Conservation (phyloP, 2,888 invertebrate species). For the Matsumyia berberina region DNA sequence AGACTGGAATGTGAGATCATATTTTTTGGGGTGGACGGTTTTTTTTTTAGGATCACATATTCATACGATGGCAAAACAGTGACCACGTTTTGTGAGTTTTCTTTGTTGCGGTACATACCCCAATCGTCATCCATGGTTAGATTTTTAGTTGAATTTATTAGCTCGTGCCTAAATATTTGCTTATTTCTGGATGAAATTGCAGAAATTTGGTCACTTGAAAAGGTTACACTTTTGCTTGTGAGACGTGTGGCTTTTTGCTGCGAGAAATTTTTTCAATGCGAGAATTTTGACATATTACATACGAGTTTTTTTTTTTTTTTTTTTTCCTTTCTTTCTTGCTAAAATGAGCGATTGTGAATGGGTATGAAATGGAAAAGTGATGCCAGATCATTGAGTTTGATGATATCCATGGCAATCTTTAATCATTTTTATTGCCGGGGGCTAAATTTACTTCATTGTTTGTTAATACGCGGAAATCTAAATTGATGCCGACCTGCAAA, state of each 20-base stretch:
- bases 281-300: conserved; percentile 60
- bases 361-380: conserved; percentile 5
- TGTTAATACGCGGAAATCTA: too few relatives aligned
- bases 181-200: conserved; percentile 14
- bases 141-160: conserved; percentile 8
- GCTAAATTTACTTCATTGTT: too few relatives aligned
- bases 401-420: too few relatives aligned
- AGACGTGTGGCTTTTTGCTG: conserved; percentile 67
- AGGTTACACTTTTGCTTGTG: conserved; percentile 7
- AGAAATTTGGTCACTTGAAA: conserved; percentile 20
- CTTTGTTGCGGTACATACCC: conserved; percentile 85
- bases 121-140: conserved; percentile 88
- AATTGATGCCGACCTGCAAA: too few relatives aligned
- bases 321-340: conserved; percentile 5
- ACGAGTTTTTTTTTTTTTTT: conserved; percentile 7
- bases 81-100: conserved; percentile 45
- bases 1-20: conserved; percentile 73
- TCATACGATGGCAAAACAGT: conserved; percentile 49
- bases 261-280: conserved; percentile 58
- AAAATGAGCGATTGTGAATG: conserved; percentile 17
- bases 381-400: not conserved
- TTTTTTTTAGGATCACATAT: conserved; percentile 27
- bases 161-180: not conserved
- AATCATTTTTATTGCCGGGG: too few relatives aligned
- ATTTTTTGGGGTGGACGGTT: conserved; percentile 13